These are phyloP conservation scores for Glomeris maerens DNA, from an alignment of 1,140 invertebrate genomes.

Conservation along the genomic window DNA sequence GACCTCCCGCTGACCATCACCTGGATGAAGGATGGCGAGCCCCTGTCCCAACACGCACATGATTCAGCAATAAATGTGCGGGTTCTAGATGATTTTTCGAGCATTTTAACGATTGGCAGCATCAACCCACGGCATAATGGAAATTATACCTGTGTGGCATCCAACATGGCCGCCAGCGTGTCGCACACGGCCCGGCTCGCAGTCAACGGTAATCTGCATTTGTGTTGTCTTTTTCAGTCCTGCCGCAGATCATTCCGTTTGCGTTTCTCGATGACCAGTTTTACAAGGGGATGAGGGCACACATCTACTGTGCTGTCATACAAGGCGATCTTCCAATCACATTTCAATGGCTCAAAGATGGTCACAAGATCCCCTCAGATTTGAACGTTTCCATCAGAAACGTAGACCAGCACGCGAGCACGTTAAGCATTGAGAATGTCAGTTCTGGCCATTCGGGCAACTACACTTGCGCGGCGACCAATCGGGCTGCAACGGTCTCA, in stretches of 20 bases:
- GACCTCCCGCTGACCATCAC: constrained; percentile 56
- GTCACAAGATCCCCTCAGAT: constrained; percentile 37
- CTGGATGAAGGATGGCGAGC: constrained; percentile 48
- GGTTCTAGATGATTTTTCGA: constrained; percentile 11
- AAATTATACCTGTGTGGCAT: constrained; percentile 26
- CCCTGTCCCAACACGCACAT: background rate
- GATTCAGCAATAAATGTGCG: constrained; percentile 35
- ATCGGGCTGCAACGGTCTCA: constrained; percentile 24
- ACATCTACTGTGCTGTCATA: constrained; percentile 78
- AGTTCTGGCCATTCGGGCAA: constrained; percentile 67
- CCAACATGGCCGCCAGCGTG: constrained; percentile 26
- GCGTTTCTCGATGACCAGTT: constrained; percentile 40
- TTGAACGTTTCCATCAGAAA: constrained; percentile 43
- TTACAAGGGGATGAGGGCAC: constrained; percentile 32
- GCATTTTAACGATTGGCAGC: constrained; percentile 28
- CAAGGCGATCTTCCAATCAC: constrained; percentile 84
- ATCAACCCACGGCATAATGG: constrained; percentile 25
- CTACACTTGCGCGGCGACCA: constrained; percentile 69
- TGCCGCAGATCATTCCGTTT: constrained; percentile 34
- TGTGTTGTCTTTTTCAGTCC: constrained; percentile 35
- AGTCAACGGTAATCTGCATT: constrained; percentile 30
- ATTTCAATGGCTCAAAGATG: constrained; percentile 59
- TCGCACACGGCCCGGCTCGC: constrained; percentile 30
- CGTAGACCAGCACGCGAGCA: constrained; percentile 73
- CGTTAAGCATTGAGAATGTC: constrained; percentile 71